Evolutionary conservation across 2,797 vertebrate species (phyloP), one percentile per base, ranked within the genome.

Genomic region (Mastacembelus armatus): DNA sequence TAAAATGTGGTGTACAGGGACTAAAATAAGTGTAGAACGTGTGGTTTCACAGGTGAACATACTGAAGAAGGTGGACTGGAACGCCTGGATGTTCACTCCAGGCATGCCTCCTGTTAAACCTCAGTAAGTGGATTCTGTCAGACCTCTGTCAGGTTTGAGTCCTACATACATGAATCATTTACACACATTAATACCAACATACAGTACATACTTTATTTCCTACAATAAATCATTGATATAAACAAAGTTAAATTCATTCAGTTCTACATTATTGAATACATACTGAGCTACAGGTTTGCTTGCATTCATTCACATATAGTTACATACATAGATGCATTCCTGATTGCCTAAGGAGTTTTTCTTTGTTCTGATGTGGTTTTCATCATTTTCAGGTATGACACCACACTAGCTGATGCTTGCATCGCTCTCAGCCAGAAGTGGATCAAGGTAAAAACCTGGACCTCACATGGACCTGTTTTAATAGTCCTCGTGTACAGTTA

Each of bases 51-150:
- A 99, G 98, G 94, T 93, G 66, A 95, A 97, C 42, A 5, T 96
- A 86, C 94, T 99, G 81, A 92, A 97, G 86, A 94, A 94, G 85
- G 96, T 99, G 63, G 96, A 99, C 78, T 99, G 98, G 98, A 94
- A 95, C 7, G 87, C 89, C 0, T 99, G 97, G 98, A 95, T 99
- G 85, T 88, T 95, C 78, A 93, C 96, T 16, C 96, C 98, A 18
- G 97, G 97, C 60, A 96, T 99, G 94, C 96, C 97, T 47, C 96
- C 97, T 0, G 90, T 95, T 33, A 96, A 95, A 68, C 96, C 95
- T 65, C 87, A 66, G 97, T 99, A 86, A 94, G 92, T 85, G 36
- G 16, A 48, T 9, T 16, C 21, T 7, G 3, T 26, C n/a, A 36
- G 39, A n/a, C n/a, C n/a, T n/a, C n/a, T n/a, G n/a, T n/a, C n/a